Evolutionary conservation across 2,797 vertebrate genomes (phyloP).

Genomic region (Oryzias sinensis): DNA sequence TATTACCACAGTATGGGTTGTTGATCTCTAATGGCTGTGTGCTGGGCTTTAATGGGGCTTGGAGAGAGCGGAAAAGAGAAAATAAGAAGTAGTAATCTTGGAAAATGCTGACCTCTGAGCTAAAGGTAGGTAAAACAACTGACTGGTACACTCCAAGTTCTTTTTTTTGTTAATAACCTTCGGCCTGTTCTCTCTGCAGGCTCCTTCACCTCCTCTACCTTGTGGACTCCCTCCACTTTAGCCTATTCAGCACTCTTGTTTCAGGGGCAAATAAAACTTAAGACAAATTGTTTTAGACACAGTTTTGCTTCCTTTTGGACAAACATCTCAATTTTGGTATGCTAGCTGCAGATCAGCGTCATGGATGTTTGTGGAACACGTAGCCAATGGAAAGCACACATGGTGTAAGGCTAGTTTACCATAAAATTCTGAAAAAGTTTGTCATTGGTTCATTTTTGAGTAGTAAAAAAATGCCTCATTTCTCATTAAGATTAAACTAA

Average conservation of each 20-base stretch:
- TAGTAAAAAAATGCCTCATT: too few species aligned
- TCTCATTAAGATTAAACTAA: too few species aligned
- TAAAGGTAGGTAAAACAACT: constrained; percentile 65
- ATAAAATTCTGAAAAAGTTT: too few species aligned
- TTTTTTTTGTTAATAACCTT: constrained; percentile 42
- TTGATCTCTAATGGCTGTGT: constrained; percentile 72
- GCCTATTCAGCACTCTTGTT: constrained; percentile 25
- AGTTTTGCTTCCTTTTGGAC: too few species aligned
- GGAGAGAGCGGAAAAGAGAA: constrained; percentile 60
- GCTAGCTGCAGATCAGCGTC: too few species aligned
- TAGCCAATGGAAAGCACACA: too few species aligned
- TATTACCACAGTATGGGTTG: constrained; percentile 66
- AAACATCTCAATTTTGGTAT: too few species aligned
- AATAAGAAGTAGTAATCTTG: constrained; percentile 71
- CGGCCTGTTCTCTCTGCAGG: constrained; percentile 45
- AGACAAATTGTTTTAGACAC: background rate
- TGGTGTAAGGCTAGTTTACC: too few species aligned
- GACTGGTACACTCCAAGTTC: constrained; percentile 33
- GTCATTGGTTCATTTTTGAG: too few species aligned
- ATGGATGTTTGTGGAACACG: too few species aligned
- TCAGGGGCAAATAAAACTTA: constrained; percentile 44
- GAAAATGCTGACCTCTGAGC: constrained; percentile 76
- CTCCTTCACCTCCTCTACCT: constrained; percentile 29
- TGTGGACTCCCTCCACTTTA: constrained; percentile 17
- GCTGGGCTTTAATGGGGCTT: constrained; percentile 66